Evolutionary conservation across 2,888 invertebrate genomes (phyloP).

Genomic region (Polydrusus cervinus): DNA sequence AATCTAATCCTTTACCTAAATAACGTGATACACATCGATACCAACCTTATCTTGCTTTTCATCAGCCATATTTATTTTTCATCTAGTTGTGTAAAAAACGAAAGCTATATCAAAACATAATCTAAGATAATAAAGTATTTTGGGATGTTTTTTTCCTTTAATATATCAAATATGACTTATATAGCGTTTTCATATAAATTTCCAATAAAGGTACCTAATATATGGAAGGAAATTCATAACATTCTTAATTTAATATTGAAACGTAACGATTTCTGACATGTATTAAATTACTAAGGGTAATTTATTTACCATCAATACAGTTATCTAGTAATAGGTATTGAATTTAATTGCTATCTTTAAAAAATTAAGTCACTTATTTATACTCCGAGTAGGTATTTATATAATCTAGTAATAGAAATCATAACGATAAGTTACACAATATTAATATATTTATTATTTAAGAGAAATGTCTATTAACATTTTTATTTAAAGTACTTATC

Average conservation of each 20-base stretch:
- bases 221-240: not conserved
- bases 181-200: constrained; percentile 9
- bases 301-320: not conserved
- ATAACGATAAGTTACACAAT: too few relatives aligned
- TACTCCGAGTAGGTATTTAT: too few relatives aligned
- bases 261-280: too few relatives aligned
- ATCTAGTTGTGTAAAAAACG: not conserved
- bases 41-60: not conserved
- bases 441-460: too few relatives aligned
- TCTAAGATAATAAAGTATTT: constrained; percentile 3
- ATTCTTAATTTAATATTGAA: not conserved
- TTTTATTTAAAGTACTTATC: too few relatives aligned
- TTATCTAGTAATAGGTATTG: too few relatives aligned
- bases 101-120: not conserved
- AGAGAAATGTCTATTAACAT: too few relatives aligned
- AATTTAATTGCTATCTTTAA: not conserved
- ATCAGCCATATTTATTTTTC: not conserved
- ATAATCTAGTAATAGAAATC: too few relatives aligned
- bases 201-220: constrained; percentile 7
- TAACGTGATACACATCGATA: not conserved
- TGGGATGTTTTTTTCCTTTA: constrained; percentile 3
- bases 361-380: too few relatives aligned
- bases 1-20: too few relatives aligned
- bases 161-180: constrained; percentile 12
- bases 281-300: not conserved